phyloP scores from a whole-genome alignment of 2,113 vertebrate genomes.

The Pseudorhombus dupliciocellatus region DNA sequence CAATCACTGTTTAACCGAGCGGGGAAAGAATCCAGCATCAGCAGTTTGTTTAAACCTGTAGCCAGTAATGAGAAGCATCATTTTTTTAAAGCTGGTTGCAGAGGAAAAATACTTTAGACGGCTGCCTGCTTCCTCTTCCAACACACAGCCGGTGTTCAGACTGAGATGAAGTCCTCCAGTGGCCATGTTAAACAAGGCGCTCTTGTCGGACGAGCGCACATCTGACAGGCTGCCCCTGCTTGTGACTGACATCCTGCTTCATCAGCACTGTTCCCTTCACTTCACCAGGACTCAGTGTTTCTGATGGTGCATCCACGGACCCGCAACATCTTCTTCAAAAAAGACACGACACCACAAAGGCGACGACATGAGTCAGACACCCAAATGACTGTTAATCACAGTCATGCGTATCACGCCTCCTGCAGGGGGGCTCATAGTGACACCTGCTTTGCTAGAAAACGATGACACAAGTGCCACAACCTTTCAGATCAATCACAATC shows the following conservation, averaged over 20 bases:
- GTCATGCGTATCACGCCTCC: not conserved
- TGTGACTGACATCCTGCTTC: slow-evolving; percentile 46
- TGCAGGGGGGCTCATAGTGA: not conserved
- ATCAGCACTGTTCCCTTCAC: slow-evolving; percentile 41
- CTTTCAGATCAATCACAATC: not conserved
- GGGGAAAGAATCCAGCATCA: slow-evolving; percentile 13
- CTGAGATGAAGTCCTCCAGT: no score
- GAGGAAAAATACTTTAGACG: not conserved
- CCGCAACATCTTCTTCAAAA: not conserved
- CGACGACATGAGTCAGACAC: not conserved
- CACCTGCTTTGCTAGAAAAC: slow-evolving; percentile 7
- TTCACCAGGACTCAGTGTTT: slow-evolving; percentile 9
- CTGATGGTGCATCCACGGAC: slow-evolving; percentile 33
- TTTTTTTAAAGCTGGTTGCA: not conserved
- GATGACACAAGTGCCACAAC: not conserved
- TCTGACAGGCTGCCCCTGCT: slow-evolving; percentile 27
- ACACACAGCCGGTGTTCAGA: not conserved
- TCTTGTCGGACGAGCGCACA: no score
- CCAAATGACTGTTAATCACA: not conserved
- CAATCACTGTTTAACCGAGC: slow-evolving; percentile 53
- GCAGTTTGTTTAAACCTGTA: slow-evolving; percentile 33
- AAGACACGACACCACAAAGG: slow-evolving; percentile 14
- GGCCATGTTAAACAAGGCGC: no score
- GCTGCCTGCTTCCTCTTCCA: not conserved
- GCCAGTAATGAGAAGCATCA: not conserved